Conservation (phyloP, 2,797 vertebrate genomes). For the Ficedula albicollis region DNA sequence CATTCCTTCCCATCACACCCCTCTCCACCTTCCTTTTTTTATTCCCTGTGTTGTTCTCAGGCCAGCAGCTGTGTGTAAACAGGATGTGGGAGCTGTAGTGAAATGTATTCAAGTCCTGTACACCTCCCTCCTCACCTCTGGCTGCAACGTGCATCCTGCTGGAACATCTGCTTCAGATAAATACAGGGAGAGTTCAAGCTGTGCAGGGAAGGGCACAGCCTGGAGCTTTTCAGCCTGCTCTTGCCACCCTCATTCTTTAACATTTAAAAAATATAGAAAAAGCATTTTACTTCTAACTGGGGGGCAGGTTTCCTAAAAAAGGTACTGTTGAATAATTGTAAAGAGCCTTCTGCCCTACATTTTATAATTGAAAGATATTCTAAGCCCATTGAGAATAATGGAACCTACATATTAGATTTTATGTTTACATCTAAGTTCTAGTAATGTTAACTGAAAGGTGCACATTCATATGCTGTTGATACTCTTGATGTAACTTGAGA, state of each 20-base stretch:
- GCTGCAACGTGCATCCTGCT: constrained; percentile 13
- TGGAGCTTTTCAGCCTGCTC: neutral
- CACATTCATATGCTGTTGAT: neutral
- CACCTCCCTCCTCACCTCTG: constrained; percentile 59
- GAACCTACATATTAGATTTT: neutral
- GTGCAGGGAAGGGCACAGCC: neutral
- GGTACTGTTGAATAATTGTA: neutral
- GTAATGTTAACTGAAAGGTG: neutral
- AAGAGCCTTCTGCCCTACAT: neutral
- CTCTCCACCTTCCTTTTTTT: constrained; percentile 22
- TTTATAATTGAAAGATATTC: neutral
- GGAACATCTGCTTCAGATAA: constrained; percentile 66
- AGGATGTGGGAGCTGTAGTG: constrained; percentile 56
- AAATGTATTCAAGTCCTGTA: constrained; percentile 26
- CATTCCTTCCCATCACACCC: neutral
- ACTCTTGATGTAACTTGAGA: neutral
- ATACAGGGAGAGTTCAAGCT: constrained; percentile 12
- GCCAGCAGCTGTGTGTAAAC: constrained; percentile 29
- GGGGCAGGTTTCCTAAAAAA: neutral
- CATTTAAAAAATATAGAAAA: neutral
- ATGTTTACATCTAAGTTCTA: neutral
- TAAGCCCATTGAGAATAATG: neutral
- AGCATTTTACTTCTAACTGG: neutral
- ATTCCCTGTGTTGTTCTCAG: constrained; percentile 17
- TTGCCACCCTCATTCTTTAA: neutral